phyloP scores from a whole-genome alignment of 2,113 vertebrate species.

The Typhlomys cinereus region DNA sequence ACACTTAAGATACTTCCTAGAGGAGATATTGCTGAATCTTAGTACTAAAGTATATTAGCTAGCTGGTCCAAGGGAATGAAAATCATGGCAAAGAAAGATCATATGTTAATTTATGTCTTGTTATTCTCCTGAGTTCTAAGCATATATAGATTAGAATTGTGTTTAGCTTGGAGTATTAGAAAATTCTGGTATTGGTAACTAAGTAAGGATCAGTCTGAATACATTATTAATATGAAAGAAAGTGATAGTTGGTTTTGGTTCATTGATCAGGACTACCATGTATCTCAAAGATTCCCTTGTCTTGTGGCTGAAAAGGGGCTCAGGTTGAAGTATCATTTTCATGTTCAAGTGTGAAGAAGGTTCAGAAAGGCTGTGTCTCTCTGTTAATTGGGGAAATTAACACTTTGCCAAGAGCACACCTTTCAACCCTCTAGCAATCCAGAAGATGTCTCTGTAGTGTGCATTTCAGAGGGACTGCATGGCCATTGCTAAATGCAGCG shows the following conservation, averaged over 20 bases:
- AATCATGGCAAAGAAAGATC: slow-evolving; percentile 45
- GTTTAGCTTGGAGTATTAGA: background rate
- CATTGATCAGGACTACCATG: background rate
- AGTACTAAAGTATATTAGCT: slow-evolving; percentile 42
- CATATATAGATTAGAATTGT: slow-evolving; percentile 26
- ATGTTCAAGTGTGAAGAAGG: background rate
- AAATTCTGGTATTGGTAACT: background rate
- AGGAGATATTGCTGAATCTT: slow-evolving; percentile 28
- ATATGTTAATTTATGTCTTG: background rate
- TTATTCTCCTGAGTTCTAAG: slow-evolving; percentile 4
- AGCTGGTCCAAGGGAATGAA: slow-evolving; percentile 37
- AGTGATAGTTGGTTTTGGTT: background rate
- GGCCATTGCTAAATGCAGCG: background rate
- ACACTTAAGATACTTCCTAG: slow-evolving; percentile 2
- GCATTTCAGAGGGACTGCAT: background rate
- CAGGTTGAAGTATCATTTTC: background rate
- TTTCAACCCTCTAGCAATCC: background rate
- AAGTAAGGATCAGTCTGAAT: background rate
- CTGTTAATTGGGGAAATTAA: slow-evolving; percentile 8
- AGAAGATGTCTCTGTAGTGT: background rate
- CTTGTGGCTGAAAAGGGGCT: background rate
- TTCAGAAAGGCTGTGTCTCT: background rate
- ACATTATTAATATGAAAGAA: background rate
- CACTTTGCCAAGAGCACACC: background rate
- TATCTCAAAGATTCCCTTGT: background rate